These are phyloP conservation scores for Lydus trimaculatus DNA, from an alignment of 2,888 invertebrate genomes.

Conservation along the genomic window DNA sequence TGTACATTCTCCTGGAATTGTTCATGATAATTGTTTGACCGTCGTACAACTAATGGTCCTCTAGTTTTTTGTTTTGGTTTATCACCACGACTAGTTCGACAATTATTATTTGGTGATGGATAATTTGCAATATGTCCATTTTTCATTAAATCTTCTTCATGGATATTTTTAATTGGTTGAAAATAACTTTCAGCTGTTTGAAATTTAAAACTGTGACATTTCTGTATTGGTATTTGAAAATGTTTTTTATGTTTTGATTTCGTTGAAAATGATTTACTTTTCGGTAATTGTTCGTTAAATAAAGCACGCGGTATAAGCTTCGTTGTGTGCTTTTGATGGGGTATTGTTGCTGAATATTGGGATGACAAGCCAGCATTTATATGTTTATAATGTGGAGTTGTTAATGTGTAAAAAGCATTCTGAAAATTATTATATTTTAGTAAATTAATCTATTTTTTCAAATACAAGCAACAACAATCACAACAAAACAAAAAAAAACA, in stretches of 20 bases:
- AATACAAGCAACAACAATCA: constrained; percentile 11
- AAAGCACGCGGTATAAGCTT: constrained; percentile 61
- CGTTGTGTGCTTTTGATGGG: constrained; percentile 63
- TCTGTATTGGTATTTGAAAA: constrained; percentile 70
- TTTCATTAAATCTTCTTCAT: constrained; percentile 60
- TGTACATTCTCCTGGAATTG: constrained; percentile 56
- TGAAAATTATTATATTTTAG: constrained; percentile 48
- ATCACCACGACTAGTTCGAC: constrained; percentile 47
- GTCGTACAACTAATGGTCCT: constrained; percentile 55
- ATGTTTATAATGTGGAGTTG: constrained; percentile 66
- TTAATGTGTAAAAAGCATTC: constrained; percentile 62
- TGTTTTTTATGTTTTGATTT: constrained; percentile 67
- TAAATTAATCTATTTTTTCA: neutral
- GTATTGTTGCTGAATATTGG: constrained; percentile 64
- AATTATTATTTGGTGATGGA: constrained; percentile 46
- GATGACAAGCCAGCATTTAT: constrained; percentile 63
- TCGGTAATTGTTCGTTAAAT: constrained; percentile 57
- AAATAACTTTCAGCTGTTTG: constrained; percentile 67
- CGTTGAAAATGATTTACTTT: constrained; percentile 59
- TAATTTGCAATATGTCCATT: constrained; percentile 58
- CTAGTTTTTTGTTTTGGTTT: constrained; percentile 55
- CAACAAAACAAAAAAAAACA: constrained; percentile 18
- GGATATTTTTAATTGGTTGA: constrained; percentile 70
- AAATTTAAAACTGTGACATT: constrained; percentile 69
- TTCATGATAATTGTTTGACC: constrained; percentile 55